These are phyloP conservation scores for Peromyscus eremicus DNA, from an alignment of 2,797 vertebrate genomes.

Conservation along the genomic window DNA sequence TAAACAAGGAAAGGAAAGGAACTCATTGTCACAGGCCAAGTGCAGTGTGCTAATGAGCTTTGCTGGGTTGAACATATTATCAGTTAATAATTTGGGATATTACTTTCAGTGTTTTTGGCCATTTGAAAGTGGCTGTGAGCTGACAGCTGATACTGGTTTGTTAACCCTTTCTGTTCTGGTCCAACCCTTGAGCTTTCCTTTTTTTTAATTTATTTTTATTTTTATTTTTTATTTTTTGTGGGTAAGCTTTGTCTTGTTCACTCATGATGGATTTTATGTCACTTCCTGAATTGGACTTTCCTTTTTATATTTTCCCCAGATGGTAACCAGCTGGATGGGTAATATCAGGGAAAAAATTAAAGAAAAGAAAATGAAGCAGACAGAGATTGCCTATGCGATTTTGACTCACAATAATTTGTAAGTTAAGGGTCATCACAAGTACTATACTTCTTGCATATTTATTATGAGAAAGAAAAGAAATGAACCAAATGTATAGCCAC, in stretches of 20 bases:
- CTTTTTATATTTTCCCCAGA: slow-evolving; percentile 77
- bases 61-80: not conserved
- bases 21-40: not conserved
- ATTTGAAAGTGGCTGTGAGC: not conserved
- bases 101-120: not conserved
- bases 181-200: too few species aligned
- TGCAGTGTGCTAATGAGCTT: not conserved
- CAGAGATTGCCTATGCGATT: slow-evolving; percentile 69
- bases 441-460: slow-evolving; percentile 49
- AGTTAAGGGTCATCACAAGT: slow-evolving; percentile 43
- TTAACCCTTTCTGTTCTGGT: slow-evolving; percentile 9
- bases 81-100: not conserved
- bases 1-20: not conserved
- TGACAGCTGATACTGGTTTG: not conserved
- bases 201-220: not conserved
- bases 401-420: slow-evolving; percentile 72
- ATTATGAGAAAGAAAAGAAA: not conserved
- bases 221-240: too few species aligned
- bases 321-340: slow-evolving; percentile 67
- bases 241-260: slow-evolving; percentile 2
- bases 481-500: slow-evolving; percentile 51
- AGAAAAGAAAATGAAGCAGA: slow-evolving; percentile 12
- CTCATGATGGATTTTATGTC: slow-evolving; percentile 50
- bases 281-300: slow-evolving; percentile 25
- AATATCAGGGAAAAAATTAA: slow-evolving; percentile 47